phyloP scores from a whole-genome alignment of 2,888 invertebrate genomes.

The Augiades crinisus region DNA sequence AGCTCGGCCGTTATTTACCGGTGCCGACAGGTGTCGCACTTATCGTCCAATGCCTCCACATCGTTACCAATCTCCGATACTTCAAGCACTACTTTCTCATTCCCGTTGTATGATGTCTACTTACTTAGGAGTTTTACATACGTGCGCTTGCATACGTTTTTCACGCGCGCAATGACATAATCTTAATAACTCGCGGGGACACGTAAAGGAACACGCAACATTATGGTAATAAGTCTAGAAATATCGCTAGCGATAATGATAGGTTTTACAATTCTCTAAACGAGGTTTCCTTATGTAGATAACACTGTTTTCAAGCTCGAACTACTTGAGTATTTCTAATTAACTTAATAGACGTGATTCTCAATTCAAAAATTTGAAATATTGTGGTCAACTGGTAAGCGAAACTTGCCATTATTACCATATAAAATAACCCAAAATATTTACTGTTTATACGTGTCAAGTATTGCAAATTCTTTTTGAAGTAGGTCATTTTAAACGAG shows the following conservation, averaged over 20 bases:
- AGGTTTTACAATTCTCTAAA: not conserved
- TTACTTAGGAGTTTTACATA: not conserved
- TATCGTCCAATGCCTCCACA: conserved; percentile 46
- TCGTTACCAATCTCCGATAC: conserved; percentile 43
- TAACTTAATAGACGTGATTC: too few relatives aligned
- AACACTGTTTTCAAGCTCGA: too few relatives aligned
- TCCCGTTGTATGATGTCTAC: not conserved
- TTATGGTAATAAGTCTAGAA: not conserved
- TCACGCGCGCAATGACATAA: conserved; percentile 1
- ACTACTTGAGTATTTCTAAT: conserved; percentile 5
- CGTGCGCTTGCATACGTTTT: not conserved
- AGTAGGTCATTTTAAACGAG: too few relatives aligned
- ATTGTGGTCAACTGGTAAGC: too few relatives aligned
- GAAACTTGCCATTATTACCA: too few relatives aligned
- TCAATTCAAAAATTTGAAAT: too few relatives aligned
- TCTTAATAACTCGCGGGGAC: not conserved
- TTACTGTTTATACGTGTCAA: too few relatives aligned
- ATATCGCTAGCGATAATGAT: conserved; percentile 1
- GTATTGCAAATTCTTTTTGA: too few relatives aligned
- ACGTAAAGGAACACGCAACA: not conserved
- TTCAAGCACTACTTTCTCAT: conserved; percentile 17
- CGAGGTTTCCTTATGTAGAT: not conserved
- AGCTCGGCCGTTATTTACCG: conserved; percentile 62
- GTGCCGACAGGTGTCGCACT: conserved; percentile 54
- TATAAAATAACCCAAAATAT: too few relatives aligned